A percentile compares a stretch with the other conserved stretches of the same genome.
These are phyloP conservation scores for Iselma pallidipennis DNA, from an alignment of 2,888 invertebrate genomes.

Conservation along the genomic window DNA sequence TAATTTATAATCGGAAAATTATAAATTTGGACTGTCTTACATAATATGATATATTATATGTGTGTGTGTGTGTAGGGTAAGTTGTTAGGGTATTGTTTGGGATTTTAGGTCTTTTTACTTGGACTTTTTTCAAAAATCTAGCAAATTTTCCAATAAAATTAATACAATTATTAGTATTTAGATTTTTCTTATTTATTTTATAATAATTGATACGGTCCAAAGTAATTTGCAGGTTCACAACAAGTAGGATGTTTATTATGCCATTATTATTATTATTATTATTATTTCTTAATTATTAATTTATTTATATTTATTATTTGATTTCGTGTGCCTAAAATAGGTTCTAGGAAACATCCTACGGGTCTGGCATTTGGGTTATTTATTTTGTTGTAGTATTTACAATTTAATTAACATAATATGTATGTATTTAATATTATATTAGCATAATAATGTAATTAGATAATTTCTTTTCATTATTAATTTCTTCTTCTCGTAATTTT, in stretches of 20 bases:
- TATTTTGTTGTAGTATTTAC: neutral
- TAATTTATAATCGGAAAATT: too few species aligned
- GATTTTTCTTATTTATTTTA: constrained; percentile 21
- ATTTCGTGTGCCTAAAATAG: neutral
- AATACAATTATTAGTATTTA: constrained; percentile 11
- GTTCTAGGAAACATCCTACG: constrained; percentile 1
- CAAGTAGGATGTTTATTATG: neutral
- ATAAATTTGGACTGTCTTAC: too few species aligned
- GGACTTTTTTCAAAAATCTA: neutral
- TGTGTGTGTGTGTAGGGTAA: too few species aligned
- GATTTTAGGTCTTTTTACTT: neutral
- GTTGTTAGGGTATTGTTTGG: neutral
- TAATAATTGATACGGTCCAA: constrained; percentile 1
- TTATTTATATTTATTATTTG: neutral
- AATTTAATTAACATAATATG: neutral
- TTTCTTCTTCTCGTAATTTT: constrained; percentile 13
- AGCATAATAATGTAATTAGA: neutral
- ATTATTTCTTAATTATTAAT: neutral
- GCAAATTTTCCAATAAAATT: too few species aligned
- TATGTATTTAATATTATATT: neutral
- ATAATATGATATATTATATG: too few species aligned
- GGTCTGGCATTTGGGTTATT: neutral
- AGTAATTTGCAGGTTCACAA: neutral
- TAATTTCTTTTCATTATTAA: constrained; percentile 1
- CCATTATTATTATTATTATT: neutral